These are phyloP conservation scores for Apodemus sylvaticus DNA, from an alignment of 2,113 vertebrate genomes.

Conservation along the genomic window DNA sequence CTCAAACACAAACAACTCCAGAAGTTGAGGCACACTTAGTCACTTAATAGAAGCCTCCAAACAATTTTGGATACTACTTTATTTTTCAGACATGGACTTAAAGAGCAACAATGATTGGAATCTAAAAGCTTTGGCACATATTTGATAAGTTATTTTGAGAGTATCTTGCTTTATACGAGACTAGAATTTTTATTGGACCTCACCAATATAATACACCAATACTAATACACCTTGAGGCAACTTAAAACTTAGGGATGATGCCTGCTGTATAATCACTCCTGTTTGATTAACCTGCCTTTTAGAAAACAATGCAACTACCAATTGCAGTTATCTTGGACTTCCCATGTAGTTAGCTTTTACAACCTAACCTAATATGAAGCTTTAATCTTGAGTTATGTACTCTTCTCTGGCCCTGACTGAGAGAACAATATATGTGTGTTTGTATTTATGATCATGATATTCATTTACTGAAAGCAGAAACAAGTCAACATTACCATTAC, in stretches of 20 bases:
- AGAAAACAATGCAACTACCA: background rate
- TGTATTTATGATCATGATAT: background rate
- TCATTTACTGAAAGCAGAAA: background rate
- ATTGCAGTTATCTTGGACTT: background rate
- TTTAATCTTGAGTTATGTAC: background rate
- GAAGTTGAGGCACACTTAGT: background rate
- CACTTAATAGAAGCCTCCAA: conserved; percentile 1
- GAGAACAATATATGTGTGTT: background rate
- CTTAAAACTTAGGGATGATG: background rate
- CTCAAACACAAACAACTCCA: conserved; percentile 2
- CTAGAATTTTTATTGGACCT: background rate
- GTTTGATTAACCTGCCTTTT: background rate
- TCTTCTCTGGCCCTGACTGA: background rate
- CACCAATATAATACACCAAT: background rate
- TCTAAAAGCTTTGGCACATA: background rate
- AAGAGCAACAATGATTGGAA: background rate
- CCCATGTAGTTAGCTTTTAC: too few species aligned
- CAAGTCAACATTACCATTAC: background rate
- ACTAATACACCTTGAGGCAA: background rate
- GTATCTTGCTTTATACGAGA: background rate
- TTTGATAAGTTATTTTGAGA: background rate
- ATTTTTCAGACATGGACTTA: background rate
- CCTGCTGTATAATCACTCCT: background rate
- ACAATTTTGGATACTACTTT: background rate
- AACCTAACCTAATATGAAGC: background rate